Evolutionary conservation across 2,113 vertebrate genomes (phyloP), one percentile per base, ranked within the genome.

Genomic region (Nanorana parkeri): DNA sequence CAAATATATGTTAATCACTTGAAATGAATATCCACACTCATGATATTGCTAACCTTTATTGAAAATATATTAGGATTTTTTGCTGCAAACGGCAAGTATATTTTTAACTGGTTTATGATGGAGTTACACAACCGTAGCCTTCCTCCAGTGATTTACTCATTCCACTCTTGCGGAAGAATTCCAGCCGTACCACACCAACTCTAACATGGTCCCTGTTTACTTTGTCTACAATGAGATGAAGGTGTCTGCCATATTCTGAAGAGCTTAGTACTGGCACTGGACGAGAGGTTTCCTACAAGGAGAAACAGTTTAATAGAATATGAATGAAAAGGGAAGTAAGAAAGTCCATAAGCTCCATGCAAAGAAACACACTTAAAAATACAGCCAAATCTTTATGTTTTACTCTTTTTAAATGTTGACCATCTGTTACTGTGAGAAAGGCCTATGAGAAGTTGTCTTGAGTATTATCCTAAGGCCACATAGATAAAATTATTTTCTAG

Each of bases 151-250:
- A 90, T 87, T 87, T 88, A 61, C 84, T 72, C 64, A 94, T 90
- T 11, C 93, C 92, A 36, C 92, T 93, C 84, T 90, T 91, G 80
- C 69, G 87, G 84, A 88, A 91, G 63, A 94, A 92, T 41, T 93
- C 91, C 0, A 86, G 17, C 20, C 84, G 87, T 1, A 91, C 85
- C 55, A 79, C 76, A 28, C 84, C 87, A 26, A 91, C 86, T 0
- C 85, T 87, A 6, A 41, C 72, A 66, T 87, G 66, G 64, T 85
- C 82, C 7, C 74, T 83, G 1, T 52, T 81, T 0, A 87, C 36
- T 20, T 84, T 68, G 77, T 84, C 83, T 19, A 80, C 16, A 20
- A 1, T 3, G 0, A 76, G 83, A 17, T 84, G 47, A 10, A 81
- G 36, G 0, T 68, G 87, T 2, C 52, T 87, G 20, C 93, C 91